phyloP scores from a whole-genome alignment of 2,113 vertebrate species.

The Apeltes quadracus region DNA sequence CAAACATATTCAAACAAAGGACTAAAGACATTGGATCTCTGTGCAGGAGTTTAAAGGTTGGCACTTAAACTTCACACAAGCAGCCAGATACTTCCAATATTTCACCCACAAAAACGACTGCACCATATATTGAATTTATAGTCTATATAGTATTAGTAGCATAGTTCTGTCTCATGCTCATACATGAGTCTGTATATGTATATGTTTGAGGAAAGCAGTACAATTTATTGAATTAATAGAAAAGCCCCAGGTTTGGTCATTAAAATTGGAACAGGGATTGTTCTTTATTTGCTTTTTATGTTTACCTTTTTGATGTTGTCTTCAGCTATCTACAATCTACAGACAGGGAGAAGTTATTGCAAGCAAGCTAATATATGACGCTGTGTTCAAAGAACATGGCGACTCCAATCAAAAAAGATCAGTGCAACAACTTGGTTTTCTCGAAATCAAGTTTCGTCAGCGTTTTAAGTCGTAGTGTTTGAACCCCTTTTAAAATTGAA shows the following conservation, averaged over 20 bases:
- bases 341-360: not conserved
- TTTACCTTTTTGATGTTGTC: constrained; percentile 3
- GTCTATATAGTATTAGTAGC: too few species aligned
- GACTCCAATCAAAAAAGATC: constrained; percentile 13
- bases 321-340: not conserved
- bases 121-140: not conserved
- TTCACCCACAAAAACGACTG: not conserved
- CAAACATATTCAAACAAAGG: constrained; percentile 17
- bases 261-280: not conserved
- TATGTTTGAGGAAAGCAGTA: not conserved
- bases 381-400: not conserved
- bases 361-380: not conserved
- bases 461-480: constrained; percentile 7
- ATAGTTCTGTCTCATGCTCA: not conserved
- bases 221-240: constrained; percentile 1
- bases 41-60: not conserved
- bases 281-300: not conserved
- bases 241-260: not conserved
- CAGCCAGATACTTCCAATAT: not conserved
- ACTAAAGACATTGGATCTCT: constrained; percentile 6
- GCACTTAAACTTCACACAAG: not conserved
- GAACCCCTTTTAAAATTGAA: constrained; percentile 18
- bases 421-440: not conserved
- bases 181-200: not conserved
- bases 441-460: constrained; percentile 18